These are phyloP conservation scores for Scaptodrosophila latifasciaeformis DNA, from an alignment of 2,888 invertebrate species.

Conservation along the genomic window DNA sequence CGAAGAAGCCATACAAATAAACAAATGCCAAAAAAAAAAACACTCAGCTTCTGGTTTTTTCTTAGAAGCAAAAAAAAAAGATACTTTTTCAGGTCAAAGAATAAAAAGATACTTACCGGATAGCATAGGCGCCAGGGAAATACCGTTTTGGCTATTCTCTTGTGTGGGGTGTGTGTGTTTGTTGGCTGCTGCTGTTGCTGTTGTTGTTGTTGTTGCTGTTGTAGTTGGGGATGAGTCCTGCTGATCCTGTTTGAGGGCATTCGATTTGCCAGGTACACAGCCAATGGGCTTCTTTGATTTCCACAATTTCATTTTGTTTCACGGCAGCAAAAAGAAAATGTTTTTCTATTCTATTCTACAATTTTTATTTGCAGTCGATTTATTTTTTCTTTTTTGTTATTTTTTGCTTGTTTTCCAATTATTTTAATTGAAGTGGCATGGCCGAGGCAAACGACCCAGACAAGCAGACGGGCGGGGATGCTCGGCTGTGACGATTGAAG, in stretches of 20 bases:
- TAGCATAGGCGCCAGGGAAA: conserved; percentile 71
- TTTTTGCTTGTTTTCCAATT: conserved; percentile 7
- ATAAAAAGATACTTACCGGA: conserved; percentile 71
- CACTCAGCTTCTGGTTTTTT: no score
- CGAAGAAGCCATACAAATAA: conserved; percentile 16
- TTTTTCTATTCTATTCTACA: no score
- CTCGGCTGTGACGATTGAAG: neutral
- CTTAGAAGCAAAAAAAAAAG: no score
- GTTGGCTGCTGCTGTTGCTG: conserved; percentile 39
- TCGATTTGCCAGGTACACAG: conserved; percentile 74
- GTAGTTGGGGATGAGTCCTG: conserved; percentile 55
- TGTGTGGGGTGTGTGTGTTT: conserved; percentile 21
- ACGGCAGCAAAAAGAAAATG: neutral
- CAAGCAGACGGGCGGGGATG: neutral
- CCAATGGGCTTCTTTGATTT: conserved; percentile 75
- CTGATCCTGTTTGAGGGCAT: conserved; percentile 65
- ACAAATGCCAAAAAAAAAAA: conserved; percentile 1
- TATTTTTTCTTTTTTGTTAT: conserved; percentile 1
- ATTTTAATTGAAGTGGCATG: conserved; percentile 10
- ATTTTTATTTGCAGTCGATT: conserved; percentile 1
- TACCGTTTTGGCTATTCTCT: conserved; percentile 44
- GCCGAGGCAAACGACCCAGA: conserved; percentile 6
- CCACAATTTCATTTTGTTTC: conserved; percentile 73
- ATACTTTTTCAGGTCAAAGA: no score
- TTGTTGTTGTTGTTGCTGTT: conserved; percentile 17